Evolutionary conservation across 2,888 invertebrate genomes (phyloP).

Genomic region (Nomada fucata): DNA sequence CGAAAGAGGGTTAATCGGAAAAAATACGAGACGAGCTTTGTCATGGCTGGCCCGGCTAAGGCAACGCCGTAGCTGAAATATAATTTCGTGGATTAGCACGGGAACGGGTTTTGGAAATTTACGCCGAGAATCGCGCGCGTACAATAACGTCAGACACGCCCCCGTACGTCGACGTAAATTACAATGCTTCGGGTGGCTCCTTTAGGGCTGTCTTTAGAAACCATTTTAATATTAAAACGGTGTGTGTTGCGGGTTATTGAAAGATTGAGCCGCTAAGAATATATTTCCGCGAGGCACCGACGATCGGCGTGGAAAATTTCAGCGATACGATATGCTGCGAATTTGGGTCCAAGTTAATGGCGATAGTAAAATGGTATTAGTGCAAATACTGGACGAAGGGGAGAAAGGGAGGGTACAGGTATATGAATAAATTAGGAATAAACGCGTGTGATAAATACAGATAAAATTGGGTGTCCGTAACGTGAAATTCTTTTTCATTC

Average conservation of each 20-base stretch:
- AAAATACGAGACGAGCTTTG: constrained; percentile 78
- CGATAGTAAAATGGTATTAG: too few species aligned
- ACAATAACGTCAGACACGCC: constrained; percentile 57
- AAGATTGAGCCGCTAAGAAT: not conserved
- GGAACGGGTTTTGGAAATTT: constrained; percentile 62
- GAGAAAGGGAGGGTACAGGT: too few species aligned
- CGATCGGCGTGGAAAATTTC: not conserved
- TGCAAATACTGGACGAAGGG: too few species aligned
- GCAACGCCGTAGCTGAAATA: constrained; percentile 70
- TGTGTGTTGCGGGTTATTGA: not conserved
- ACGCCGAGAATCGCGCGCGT: constrained; percentile 57
- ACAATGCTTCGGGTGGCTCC: constrained; percentile 4
- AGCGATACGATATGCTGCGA: too few species aligned
- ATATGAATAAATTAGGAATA: too few species aligned
- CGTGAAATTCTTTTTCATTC: too few species aligned
- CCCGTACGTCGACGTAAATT: constrained; percentile 31
- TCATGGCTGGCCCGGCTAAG: constrained; percentile 33
- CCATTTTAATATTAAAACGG: not conserved
- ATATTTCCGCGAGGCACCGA: not conserved
- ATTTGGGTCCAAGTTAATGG: too few species aligned
- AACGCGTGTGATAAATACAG: too few species aligned
- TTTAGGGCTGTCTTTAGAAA: not conserved
- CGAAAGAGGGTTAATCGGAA: constrained; percentile 79
- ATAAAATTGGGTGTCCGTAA: too few species aligned
- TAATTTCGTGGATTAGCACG: constrained; percentile 80